phyloP scores from a whole-genome alignment of 2,113 vertebrate species.

The Bubalus kerabau region DNA sequence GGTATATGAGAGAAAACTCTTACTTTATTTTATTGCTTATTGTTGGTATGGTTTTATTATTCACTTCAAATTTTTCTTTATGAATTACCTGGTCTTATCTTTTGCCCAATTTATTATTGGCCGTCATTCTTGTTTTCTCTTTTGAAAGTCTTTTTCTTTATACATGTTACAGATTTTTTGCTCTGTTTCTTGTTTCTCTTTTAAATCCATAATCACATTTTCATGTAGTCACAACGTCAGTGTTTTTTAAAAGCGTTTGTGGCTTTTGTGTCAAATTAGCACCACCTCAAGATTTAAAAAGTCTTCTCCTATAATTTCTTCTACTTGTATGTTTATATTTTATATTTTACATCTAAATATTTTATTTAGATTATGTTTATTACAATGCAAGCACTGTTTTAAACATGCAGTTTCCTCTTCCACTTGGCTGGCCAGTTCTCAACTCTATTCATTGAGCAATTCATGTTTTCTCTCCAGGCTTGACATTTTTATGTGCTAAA shows the following conservation, averaged over 20 bases:
- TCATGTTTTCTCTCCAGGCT: not conserved
- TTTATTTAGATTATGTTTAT: not conserved
- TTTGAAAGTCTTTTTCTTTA: not conserved
- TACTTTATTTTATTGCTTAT: not conserved
- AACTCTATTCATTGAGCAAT: not conserved
- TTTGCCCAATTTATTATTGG: not conserved
- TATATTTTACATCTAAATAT: not conserved
- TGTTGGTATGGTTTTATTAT: not conserved
- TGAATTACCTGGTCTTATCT: not conserved
- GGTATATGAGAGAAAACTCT: not conserved
- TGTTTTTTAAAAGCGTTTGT: not conserved
- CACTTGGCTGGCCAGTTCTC: not conserved
- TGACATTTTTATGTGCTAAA: not conserved
- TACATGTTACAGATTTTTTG: not conserved
- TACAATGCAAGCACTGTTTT: not conserved
- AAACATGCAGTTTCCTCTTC: not conserved
- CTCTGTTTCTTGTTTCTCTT: not conserved
- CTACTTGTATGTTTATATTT: not conserved
- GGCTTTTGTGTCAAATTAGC: not conserved
- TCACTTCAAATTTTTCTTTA: not conserved
- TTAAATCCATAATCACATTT: not conserved
- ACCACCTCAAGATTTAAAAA: not conserved
- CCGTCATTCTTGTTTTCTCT: not conserved
- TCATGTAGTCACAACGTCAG: not conserved
- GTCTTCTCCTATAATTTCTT: not conserved